A percentile compares a stretch with the other conserved stretches of the same genome.
Evolutionary conservation across 2,113 vertebrate genomes (phyloP).

Genomic region (Pseudorectes ferrugineus): DNA sequence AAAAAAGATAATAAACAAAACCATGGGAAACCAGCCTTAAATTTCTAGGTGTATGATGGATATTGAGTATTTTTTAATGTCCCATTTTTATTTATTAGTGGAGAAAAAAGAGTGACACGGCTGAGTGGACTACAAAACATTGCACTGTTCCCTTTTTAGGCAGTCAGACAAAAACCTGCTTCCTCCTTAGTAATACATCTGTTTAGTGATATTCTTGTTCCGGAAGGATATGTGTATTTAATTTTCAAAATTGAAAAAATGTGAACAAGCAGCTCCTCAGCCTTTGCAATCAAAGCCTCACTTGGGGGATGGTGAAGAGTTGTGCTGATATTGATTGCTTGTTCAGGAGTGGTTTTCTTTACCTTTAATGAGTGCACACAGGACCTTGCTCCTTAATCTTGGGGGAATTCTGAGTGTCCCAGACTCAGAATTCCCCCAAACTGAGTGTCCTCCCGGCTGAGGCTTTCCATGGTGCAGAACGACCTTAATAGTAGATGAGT

Average conservation of each 20-base stretch:
- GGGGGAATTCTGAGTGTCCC: neutral
- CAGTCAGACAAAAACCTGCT: neutral
- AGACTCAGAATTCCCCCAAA: neutral
- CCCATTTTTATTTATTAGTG: neutral
- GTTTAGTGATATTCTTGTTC: neutral
- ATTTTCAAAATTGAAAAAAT: neutral
- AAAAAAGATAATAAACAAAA: neutral
- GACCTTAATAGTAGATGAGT: neutral
- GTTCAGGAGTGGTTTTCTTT: neutral
- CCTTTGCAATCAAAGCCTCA: neutral
- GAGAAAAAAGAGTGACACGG: neutral
- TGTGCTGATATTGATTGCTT: neutral
- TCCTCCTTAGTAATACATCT: neutral
- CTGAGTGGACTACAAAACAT: neutral
- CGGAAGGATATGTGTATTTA: neutral
- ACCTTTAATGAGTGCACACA: neutral
- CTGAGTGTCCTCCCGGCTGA: neutral
- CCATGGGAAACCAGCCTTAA: neutral
- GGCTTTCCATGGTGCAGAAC: neutral
- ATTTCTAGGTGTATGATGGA: neutral
- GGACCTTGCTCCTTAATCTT: neutral
- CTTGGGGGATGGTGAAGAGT: rapidly evolving
- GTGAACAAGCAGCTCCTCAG: neutral
- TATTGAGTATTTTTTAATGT: neutral
- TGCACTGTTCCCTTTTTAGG: neutral